These are phyloP conservation scores for Micromussa lordhowensis DNA, from an alignment of 92 coral and sea anemone species.

Conservation along the genomic window DNA sequence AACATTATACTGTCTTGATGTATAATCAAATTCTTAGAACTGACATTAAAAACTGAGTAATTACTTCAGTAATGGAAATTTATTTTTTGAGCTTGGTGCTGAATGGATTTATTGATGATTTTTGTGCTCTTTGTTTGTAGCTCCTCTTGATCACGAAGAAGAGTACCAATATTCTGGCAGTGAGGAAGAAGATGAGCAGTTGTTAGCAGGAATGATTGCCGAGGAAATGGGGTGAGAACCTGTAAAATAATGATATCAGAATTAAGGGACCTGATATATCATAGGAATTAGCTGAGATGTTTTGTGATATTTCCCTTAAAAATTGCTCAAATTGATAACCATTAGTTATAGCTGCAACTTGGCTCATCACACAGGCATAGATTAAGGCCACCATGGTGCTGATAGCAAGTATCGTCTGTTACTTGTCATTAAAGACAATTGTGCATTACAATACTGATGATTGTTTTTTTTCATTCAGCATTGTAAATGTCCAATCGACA, in stretches of 20 bases:
- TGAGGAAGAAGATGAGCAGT: slow-evolving; percentile 97
- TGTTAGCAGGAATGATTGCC: slow-evolving; percentile 94
- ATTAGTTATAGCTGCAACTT: no score
- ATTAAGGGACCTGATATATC: neutral
- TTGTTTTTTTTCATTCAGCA: slow-evolving; percentile 36
- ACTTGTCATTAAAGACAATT: no score
- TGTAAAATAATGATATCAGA: neutral
- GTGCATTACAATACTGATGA: neutral
- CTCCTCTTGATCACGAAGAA: slow-evolving; percentile 84
- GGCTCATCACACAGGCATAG: no score
- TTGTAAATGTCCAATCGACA: slow-evolving; percentile 87
- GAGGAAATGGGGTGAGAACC: slow-evolving; percentile 98
- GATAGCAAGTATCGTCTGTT: no score
- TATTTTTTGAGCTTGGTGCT: neutral
- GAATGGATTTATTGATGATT: neutral
- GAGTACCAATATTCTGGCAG: slow-evolving; percentile 97
- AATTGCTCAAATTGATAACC: no score
- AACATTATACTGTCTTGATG: neutral
- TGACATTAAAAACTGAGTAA: neutral
- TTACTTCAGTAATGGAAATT: neutral
- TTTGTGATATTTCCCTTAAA: no score
- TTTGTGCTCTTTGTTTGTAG: slow-evolving; percentile 24
- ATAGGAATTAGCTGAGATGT: neutral
- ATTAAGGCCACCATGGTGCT: no score
- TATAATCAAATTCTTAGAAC: neutral